Evolutionary conservation across 2,888 invertebrate genomes (phyloP).

Genomic region (Scaptomyza caliginosa): DNA sequence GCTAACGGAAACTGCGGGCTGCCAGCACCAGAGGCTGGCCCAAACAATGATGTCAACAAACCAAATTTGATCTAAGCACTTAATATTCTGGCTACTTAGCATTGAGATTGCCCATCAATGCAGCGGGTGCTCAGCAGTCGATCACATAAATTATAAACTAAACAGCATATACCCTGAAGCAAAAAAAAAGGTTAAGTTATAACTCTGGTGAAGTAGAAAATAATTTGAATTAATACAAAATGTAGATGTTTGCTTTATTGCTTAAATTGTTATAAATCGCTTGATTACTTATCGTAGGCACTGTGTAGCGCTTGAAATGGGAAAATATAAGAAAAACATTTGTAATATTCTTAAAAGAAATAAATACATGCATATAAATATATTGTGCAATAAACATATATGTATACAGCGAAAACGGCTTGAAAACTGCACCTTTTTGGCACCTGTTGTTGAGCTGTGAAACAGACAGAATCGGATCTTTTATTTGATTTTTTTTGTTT

Average conservation of each 20-base stretch:
- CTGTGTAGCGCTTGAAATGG: constrained; percentile 27
- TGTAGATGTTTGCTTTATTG: constrained; percentile 34
- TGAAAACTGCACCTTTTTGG: constrained; percentile 62
- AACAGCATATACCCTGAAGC: neutral
- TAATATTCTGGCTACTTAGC: constrained; percentile 41
- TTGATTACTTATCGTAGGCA: constrained; percentile 41
- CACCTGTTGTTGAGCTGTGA: constrained; percentile 46
- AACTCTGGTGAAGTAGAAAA: too few relatives aligned
- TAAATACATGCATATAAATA: constrained; percentile 51
- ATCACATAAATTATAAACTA: constrained; percentile 1
- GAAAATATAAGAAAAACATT: constrained; percentile 14
- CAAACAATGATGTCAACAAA: constrained; percentile 63
- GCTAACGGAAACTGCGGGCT: constrained; percentile 68
- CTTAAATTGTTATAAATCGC: constrained; percentile 46
- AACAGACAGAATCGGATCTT: constrained; percentile 17
- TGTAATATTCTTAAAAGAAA: constrained; percentile 44
- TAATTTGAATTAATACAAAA: constrained; percentile 46
- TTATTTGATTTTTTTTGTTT: constrained; percentile 2
- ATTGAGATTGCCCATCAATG: constrained; percentile 47
- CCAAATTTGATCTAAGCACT: constrained; percentile 34
- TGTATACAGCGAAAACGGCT: constrained; percentile 49
- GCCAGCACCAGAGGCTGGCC: constrained; percentile 39
- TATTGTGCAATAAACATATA: constrained; percentile 22
- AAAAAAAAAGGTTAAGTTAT: too few relatives aligned
- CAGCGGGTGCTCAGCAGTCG: constrained; percentile 41